A percentile compares a stretch with the other conserved stretches of the same genome.
These are phyloP conservation scores for Masticophis lateralis DNA, from an alignment of 2,797 vertebrate genomes.

Conservation along the genomic window DNA sequence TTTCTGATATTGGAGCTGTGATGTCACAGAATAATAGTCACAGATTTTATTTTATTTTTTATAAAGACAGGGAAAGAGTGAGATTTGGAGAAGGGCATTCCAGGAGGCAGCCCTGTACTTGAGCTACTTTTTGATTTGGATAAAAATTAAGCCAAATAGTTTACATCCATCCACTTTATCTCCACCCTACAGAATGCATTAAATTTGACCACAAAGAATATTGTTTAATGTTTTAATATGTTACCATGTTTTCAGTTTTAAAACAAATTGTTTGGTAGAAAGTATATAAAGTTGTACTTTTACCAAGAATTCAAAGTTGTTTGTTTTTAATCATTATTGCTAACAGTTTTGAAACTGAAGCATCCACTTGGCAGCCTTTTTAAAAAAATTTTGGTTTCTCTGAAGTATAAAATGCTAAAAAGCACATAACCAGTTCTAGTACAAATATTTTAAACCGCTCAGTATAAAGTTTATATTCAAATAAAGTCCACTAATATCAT, in stretches of 20 bases:
- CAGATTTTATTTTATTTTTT: background rate
- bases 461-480: slow-evolving; percentile 64
- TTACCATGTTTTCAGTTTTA: slow-evolving; percentile 48
- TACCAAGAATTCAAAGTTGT: slow-evolving; percentile 44
- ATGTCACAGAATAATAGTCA: background rate
- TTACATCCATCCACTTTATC: background rate
- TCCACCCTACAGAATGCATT: background rate
- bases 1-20: background rate
- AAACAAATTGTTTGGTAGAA: slow-evolving; percentile 53
- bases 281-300: slow-evolving; percentile 50
- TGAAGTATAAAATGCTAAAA: slow-evolving; percentile 55
- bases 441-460: slow-evolving; percentile 65
- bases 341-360: slow-evolving; percentile 32
- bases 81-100: background rate
- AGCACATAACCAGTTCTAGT: slow-evolving; percentile 61
- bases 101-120: background rate
- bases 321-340: slow-evolving; percentile 38
- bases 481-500: slow-evolving; percentile 64
- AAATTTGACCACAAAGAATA: slow-evolving; percentile 33
- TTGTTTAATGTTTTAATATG: slow-evolving; percentile 24
- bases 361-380: background rate
- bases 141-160: background rate
- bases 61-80: background rate
- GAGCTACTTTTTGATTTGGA: background rate
- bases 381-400: slow-evolving; percentile 42